Conservation (phyloP, 1,140 invertebrate genomes). For the Drosophila saltans region DNA sequence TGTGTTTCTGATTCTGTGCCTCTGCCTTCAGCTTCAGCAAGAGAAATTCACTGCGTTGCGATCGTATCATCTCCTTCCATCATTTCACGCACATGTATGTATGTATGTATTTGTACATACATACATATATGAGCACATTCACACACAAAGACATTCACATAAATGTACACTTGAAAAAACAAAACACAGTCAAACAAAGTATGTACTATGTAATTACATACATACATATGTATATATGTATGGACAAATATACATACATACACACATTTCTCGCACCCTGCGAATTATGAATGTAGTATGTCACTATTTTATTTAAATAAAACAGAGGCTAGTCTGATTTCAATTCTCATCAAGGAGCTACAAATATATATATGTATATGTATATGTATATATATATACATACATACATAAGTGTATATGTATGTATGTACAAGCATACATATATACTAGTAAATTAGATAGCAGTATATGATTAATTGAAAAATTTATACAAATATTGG, state of each 20-base stretch:
- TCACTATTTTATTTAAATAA: too few relatives aligned
- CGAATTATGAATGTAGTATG: too few relatives aligned
- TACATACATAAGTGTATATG: neutral
- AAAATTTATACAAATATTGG: too few relatives aligned
- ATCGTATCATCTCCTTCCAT: slow-evolving; percentile 17
- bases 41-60: slow-evolving; percentile 3
- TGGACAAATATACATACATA: slow-evolving; percentile 4
- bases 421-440: neutral
- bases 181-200: neutral
- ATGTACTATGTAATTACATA: neutral
- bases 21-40: slow-evolving; percentile 15
- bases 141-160: neutral
- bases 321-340: too few relatives aligned
- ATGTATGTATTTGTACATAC: neutral
- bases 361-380: neutral
- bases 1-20: slow-evolving; percentile 19
- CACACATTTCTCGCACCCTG: too few relatives aligned
- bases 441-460: too few relatives aligned
- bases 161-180: slow-evolving; percentile 10
- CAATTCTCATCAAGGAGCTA: too few relatives aligned
- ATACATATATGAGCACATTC: neutral
- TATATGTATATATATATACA: neutral
- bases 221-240: neutral
- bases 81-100: slow-evolving; percentile 12
- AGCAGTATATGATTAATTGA: too few relatives aligned